phyloP scores from a whole-genome alignment of 2,797 vertebrate genomes.

The Falco peregrinus region DNA sequence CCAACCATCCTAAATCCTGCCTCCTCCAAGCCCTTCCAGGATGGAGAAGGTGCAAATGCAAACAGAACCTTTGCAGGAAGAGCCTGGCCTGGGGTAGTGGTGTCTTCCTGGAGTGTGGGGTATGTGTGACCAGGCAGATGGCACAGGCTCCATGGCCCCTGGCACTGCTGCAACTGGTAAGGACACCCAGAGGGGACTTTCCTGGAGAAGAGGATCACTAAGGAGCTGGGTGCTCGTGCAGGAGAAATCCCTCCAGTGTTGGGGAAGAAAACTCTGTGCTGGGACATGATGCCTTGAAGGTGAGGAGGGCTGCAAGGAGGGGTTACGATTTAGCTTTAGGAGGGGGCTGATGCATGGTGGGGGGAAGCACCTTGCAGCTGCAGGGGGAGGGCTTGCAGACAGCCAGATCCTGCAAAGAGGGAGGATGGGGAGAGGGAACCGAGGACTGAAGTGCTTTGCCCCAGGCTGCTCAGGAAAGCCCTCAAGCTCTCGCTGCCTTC shows the following conservation, averaged over 20 bases:
- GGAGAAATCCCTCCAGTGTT: neutral
- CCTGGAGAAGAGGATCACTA: neutral
- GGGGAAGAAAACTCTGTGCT: neutral
- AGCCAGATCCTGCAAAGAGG: neutral
- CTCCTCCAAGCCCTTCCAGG: neutral
- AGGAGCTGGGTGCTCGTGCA: neutral
- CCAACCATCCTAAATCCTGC: neutral
- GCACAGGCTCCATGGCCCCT: neutral
- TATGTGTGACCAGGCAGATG: neutral
- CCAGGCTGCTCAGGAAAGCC: neutral
- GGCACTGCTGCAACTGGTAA: neutral
- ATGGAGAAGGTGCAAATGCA: neutral
- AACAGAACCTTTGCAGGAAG: neutral
- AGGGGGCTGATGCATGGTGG: neutral
- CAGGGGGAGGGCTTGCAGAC: accelerated
- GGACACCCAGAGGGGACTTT: neutral
- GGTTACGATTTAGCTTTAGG: neutral
- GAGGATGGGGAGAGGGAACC: neutral
- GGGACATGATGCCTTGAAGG: neutral
- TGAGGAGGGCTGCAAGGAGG: neutral
- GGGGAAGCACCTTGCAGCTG: neutral
- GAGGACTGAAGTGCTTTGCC: neutral
- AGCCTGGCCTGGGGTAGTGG: neutral
- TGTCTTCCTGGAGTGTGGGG: neutral
- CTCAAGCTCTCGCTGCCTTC: accelerated